These are phyloP conservation scores for Zosterops pallidus DNA, from an alignment of 2,113 vertebrate species.

Conservation along the genomic window DNA sequence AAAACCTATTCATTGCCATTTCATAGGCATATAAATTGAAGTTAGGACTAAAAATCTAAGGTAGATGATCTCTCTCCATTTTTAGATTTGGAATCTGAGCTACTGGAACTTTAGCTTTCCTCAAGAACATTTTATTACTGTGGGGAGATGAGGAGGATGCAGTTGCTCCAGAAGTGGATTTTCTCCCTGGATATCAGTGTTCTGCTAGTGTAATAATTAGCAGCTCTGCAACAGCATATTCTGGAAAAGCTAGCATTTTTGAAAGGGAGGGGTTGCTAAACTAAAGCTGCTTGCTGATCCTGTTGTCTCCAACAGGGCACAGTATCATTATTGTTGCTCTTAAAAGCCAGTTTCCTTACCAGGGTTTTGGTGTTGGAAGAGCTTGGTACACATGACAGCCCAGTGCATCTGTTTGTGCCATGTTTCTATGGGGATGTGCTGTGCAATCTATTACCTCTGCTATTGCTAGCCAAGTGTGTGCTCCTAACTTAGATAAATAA, in stretches of 20 bases:
- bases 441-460: neutral
- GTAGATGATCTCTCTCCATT: neutral
- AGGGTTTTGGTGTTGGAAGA: neutral
- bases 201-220: neutral
- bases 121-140: neutral
- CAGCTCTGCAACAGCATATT: neutral
- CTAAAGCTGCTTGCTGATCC: neutral
- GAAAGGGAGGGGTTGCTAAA: neutral
- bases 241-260: neutral
- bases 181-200: neutral
- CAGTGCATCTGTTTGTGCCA: neutral
- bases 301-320: neutral
- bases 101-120: neutral
- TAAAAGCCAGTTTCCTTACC: neutral
- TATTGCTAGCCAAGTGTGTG: neutral
- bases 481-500: neutral
- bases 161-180: neutral
- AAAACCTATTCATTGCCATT: neutral
- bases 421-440: neutral
- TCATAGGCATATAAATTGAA: neutral
- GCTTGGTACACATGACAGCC: neutral
- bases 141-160: rapidly evolving
- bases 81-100: neutral
- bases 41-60: neutral
- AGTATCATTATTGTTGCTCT: neutral